phyloP scores from a whole-genome alignment of 2,888 invertebrate species.

The Caenorhabditis sp. region DNA sequence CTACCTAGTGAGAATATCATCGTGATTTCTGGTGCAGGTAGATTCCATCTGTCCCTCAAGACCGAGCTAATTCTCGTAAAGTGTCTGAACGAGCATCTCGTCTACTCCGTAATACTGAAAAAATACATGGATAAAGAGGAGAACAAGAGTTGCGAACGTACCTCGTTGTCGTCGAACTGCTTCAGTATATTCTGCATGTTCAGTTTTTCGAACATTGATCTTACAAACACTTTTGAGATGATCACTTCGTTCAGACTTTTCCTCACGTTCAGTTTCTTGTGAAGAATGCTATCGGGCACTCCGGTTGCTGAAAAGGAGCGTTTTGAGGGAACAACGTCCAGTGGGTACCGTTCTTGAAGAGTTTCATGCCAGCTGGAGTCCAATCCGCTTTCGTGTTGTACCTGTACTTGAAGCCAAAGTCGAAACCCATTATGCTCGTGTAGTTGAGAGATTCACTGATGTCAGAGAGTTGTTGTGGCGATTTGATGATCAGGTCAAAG shows the following conservation, averaged over 20 bases:
- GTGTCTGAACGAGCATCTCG: conserved; percentile 45
- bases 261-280: conserved; percentile 21
- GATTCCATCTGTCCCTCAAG: conserved; percentile 54
- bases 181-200: conserved; percentile 30
- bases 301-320: conserved; percentile 29
- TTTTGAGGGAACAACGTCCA: neutral
- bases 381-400: conserved; percentile 46
- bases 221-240: conserved; percentile 43
- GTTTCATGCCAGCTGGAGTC: conserved; percentile 47
- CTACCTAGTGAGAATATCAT: conserved; percentile 36
- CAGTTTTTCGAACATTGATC: conserved; percentile 48
- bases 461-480: conserved; percentile 38
- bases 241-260: conserved; percentile 53
- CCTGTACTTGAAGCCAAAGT: conserved; percentile 35
- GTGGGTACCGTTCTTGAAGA: conserved; percentile 39
- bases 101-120: conserved; percentile 50
- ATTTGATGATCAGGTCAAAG: conserved; percentile 45
- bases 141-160: neutral
- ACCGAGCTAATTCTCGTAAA: conserved; percentile 52
- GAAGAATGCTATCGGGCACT: conserved; percentile 34
- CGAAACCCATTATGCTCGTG: conserved; percentile 53
- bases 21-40: conserved; percentile 19
- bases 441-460: conserved; percentile 43
- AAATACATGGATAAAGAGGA: too few relatives aligned
- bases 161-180: conserved; percentile 40